Evolutionary conservation across 2,888 invertebrate genomes (phyloP), one percentile per base, ranked within the genome.

Genomic region (Caenorhabditis macrosperma): DNA sequence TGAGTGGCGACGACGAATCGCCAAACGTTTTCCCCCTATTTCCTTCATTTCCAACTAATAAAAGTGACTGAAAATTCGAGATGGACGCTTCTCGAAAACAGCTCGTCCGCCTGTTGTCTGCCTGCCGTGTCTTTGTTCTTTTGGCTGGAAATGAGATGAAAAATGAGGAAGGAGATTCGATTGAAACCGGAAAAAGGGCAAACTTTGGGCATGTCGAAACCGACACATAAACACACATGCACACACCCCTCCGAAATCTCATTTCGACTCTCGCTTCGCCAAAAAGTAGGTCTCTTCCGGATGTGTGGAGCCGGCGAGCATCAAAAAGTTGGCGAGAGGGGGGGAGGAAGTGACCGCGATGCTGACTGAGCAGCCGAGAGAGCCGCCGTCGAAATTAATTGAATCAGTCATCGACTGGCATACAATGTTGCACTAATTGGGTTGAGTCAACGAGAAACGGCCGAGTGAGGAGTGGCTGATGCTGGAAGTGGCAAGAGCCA

Each of bases 221-320:
- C 41, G 41, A 38, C 57, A 52, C 26, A 54, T n/a, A n/a, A n/a
- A n/a, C 38, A 38, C 38, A 38, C 9, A 38, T 38, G 2, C 7
- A 38, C 38, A 38, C 38, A 6, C 44, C n/a, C n/a, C n/a, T n/a
- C n/a, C n/a, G n/a, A 68, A 68, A 68, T 68, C 68, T 57, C 57
- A 68, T 68, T 68, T 68, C 24, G 66, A 66, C 59, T 68, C 38
- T 67, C 67, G 67, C 55, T 67, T 67, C 67, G 44, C 46, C 57
- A 57, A 57, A 57, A 46, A 38, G 38, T 63, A 33, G 33, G 28
- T 44, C 12, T 26, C 33, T 33, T 12, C 38, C 46, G 38, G 46
- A 54, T 33, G 44, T 59, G 20, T 48, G 50, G 24, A 9, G 30
- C 7, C 30, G 46, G 17, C n/a, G 57, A 35, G 44, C 68, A 68